phyloP scores from a whole-genome alignment of 2,797 vertebrate species.

The Lacerta agilis region DNA sequence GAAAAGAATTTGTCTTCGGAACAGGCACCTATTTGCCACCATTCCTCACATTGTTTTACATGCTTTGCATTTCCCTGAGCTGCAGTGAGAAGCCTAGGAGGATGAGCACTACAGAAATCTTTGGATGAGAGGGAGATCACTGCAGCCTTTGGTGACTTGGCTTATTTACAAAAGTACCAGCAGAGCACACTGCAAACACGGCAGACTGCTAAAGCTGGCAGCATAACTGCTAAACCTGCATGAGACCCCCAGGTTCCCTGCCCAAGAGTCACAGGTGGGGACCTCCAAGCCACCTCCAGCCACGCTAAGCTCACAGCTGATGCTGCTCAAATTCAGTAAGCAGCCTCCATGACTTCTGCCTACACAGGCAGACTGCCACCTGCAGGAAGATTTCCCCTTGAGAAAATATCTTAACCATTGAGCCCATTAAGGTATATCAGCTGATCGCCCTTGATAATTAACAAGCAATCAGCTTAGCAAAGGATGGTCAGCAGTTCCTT shows the following conservation, averaged over 20 bases:
- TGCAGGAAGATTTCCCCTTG: neutral
- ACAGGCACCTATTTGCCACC: neutral
- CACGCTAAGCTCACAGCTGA: neutral
- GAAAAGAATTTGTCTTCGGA: slow-evolving; percentile 24
- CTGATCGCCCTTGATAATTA: neutral
- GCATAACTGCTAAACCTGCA: neutral
- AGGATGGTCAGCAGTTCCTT: neutral
- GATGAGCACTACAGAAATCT: too few relatives aligned
- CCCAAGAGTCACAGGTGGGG: neutral
- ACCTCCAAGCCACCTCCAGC: neutral
- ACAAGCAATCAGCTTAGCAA: neutral
- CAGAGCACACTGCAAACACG: neutral
- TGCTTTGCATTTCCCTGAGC: neutral
- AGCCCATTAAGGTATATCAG: neutral
- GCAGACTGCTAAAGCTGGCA: neutral
- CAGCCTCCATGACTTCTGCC: neutral
- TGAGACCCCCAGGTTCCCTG: neutral
- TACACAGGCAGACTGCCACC: too few relatives aligned
- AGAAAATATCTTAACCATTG: neutral
- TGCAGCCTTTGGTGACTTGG: neutral
- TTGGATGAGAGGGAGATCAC: neutral
- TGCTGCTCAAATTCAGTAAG: neutral
- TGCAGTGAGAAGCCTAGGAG: neutral
- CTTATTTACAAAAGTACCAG: neutral
- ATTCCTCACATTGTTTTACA: neutral